Evolutionary conservation across 2,797 vertebrate genomes (phyloP), one percentile per base, ranked within the genome.

Genomic region (Cirrhinus mrigala): DNA sequence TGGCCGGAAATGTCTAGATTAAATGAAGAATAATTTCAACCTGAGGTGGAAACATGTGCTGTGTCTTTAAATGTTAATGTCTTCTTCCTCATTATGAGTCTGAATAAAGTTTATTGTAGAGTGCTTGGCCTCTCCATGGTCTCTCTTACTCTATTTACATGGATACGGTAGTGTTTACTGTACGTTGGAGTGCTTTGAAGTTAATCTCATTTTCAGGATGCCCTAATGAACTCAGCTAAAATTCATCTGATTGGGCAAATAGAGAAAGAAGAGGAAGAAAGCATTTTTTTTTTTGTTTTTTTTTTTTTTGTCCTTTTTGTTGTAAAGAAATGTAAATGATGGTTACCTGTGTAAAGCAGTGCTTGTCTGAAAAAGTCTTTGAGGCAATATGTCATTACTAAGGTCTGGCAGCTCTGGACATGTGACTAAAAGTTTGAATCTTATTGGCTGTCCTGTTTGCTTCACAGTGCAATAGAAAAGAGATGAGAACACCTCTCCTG

Each of bases 221-320:
- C 48, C 11, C 18, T 27, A 27, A n/a, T 50, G 29, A 68, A 74
- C 83, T 89, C 82, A 88, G 88, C 87, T 90, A 75, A 87, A 75
- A 54, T 76, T 87, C 86, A 87, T 77, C 83, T 89, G 86, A 79
- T 70, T 75, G 4, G 15, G n/a, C 27, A 80, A 37, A 40, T 37
- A 62, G 44, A 4, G 66, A 74, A 46, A 58, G 2, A 27, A 24
- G 9, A 68, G 48, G 20, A 83, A 85, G 83, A 73, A 70, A 52
- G 27, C 46, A 5, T 27, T 29, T 56, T 83, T 52, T 71, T 7
- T 68, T 1, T 22, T 16, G 33, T 37, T 37, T 29, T 56, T 83
- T 52, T 71, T n/a, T n/a, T 29, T 56, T 83, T 52, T 71, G 22
- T 87, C 50, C 33, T 7, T 68, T 1, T 22, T 16, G 33, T 37